These are phyloP conservation scores for Eretmochelys imbricata DNA, from an alignment of 2,113 vertebrate species.

Conservation along the genomic window DNA sequence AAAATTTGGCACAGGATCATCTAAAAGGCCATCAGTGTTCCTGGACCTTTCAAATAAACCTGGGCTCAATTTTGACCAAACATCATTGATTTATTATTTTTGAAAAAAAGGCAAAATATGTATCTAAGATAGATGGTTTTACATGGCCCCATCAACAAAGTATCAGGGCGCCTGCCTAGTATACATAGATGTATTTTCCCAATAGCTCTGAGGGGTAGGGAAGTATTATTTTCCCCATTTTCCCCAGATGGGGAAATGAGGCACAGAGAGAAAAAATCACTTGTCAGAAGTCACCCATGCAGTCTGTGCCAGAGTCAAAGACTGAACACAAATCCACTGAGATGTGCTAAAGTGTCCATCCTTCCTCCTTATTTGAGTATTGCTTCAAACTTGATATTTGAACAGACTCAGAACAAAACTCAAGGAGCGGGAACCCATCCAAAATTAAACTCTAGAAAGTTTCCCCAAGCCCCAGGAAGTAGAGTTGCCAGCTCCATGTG, in stretches of 20 bases:
- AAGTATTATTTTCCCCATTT: not conserved
- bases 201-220: fast-evolving
- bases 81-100: not conserved
- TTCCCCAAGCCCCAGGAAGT: not conserved
- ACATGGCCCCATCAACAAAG: not conserved
- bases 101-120: not conserved
- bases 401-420: not conserved
- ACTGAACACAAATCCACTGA: not conserved
- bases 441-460: not conserved
- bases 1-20: not conserved
- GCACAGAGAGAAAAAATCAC: not conserved
- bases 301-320: not conserved
- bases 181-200: not conserved
- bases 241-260: not conserved
- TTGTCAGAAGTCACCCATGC: not conserved
- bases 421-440: not conserved
- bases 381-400: not conserved
- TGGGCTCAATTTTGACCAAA: not conserved
- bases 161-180: not conserved
- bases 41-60: not conserved
- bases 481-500: not conserved
- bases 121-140: not conserved
- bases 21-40: not conserved
- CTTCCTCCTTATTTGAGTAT: not conserved
- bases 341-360: not conserved